Conservation (phyloP, 2,113 vertebrate genomes). For the Xerus inauris region DNA sequence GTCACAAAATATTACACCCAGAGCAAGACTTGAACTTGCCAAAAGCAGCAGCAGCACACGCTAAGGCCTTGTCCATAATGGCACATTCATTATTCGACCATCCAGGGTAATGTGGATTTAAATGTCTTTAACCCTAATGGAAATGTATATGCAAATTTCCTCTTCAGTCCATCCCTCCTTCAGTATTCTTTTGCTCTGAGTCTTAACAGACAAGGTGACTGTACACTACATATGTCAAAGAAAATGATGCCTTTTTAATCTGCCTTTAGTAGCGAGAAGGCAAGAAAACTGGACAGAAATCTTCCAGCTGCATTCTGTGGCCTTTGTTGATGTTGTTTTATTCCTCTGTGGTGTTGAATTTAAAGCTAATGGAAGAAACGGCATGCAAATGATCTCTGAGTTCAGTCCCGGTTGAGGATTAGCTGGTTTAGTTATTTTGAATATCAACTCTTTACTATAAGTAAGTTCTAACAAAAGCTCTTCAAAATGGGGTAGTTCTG, state of each 20-base stretch:
- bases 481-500: not conserved
- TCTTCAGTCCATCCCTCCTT: not conserved
- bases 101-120: conserved; percentile 81
- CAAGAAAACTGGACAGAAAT: conserved; percentile 69
- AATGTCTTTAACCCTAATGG: conserved; percentile 84
- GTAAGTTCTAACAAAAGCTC: conserved; percentile 8
- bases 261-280: conserved; percentile 58
- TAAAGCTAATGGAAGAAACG: conserved; percentile 56
- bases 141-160: conserved; percentile 85
- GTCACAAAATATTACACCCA: conserved; percentile 88
- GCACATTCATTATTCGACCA: conserved; percentile 81
- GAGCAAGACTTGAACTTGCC: conserved; percentile 88
- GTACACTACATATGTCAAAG: conserved; percentile 72
- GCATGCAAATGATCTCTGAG: conserved; percentile 36
- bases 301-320: conserved; percentile 13
- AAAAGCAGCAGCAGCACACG: conserved; percentile 87
- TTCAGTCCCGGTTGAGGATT: conserved; percentile 12
- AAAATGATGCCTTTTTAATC: conserved; percentile 74
- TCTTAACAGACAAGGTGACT: conserved; percentile 76
- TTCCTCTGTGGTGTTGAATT: conserved; percentile 57
- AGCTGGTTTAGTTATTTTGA: conserved; percentile 21
- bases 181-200: conserved; percentile 78
- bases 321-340: conserved; percentile 59
- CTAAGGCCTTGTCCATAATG: conserved; percentile 79
- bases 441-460: not conserved